phyloP scores from a whole-genome alignment of 2,888 invertebrate genomes.

The Cylloceria caligata region DNA sequence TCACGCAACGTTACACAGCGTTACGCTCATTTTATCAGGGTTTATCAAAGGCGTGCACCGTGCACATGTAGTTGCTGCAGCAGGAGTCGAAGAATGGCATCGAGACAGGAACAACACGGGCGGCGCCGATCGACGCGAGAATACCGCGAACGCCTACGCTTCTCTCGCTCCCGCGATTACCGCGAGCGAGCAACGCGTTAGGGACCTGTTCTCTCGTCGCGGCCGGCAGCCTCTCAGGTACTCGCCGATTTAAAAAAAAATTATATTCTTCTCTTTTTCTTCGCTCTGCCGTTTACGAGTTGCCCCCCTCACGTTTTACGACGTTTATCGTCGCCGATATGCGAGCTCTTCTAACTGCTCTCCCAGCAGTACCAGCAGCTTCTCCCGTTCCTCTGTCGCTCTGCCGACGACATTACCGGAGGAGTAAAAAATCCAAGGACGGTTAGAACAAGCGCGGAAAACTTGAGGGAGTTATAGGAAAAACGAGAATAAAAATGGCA shows the following conservation, averaged over 20 bases:
- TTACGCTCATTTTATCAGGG: constrained; percentile 58
- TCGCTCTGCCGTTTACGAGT: constrained; percentile 79
- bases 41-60: constrained; percentile 58
- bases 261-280: constrained; percentile 67
- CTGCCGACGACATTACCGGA: constrained; percentile 53
- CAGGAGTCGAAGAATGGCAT: constrained; percentile 11
- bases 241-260: constrained; percentile 47
- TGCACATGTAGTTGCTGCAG: constrained; percentile 30
- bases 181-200: constrained; percentile 59
- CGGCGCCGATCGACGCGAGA: constrained; percentile 61
- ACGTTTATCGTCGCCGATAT: constrained; percentile 76
- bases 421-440: constrained; percentile 53
- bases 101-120: constrained; percentile 54
- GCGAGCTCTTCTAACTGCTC: constrained; percentile 54
- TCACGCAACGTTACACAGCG: constrained; percentile 50
- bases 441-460: constrained; percentile 39
- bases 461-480: constrained; percentile 36
- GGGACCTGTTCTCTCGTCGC: constrained; percentile 69
- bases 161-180: constrained; percentile 61
- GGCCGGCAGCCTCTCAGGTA: constrained; percentile 65
- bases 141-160: constrained; percentile 66
- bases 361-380: constrained; percentile 59
- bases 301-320: constrained; percentile 80
- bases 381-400: constrained; percentile 51
- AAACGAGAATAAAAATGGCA: constrained; percentile 10